These are phyloP conservation scores for Eulithis testata DNA, from an alignment of 2,888 invertebrate species.

Conservation along the genomic window DNA sequence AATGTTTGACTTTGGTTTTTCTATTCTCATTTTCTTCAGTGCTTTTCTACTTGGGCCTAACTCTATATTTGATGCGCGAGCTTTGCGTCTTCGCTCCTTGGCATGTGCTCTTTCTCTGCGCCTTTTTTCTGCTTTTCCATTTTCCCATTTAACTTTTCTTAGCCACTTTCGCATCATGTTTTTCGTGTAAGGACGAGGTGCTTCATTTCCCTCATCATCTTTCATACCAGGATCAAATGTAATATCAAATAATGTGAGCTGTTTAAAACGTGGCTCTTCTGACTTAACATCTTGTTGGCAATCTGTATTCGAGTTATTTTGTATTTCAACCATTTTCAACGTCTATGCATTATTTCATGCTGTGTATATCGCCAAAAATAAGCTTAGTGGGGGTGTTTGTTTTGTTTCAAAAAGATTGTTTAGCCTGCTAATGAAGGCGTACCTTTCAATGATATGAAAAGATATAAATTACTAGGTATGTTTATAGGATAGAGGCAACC, in stretches of 20 bases:
- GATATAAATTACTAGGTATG: no score
- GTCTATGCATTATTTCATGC: neutral
- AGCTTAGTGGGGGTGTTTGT: no score
- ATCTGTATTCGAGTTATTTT: slow-evolving; percentile 34
- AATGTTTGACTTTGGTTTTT: slow-evolving; percentile 87
- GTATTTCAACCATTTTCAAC: slow-evolving; percentile 42
- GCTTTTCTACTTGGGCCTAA: slow-evolving; percentile 92
- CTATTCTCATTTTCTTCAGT: slow-evolving; percentile 89
- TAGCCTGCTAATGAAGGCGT: no score
- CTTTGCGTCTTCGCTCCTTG: slow-evolving; percentile 88
- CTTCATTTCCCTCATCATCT: slow-evolving; percentile 72
- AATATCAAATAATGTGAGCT: slow-evolving; percentile 72
- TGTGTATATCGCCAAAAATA: no score
- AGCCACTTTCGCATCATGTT: slow-evolving; percentile 87
- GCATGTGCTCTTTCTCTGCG: slow-evolving; percentile 88
- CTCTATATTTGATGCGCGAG: slow-evolving; percentile 88
- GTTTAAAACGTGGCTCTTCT: slow-evolving; percentile 53
- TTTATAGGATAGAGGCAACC: no score
- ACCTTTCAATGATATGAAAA: no score
- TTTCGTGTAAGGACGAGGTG: slow-evolving; percentile 83
- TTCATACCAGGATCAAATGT: slow-evolving; percentile 76
- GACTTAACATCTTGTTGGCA: slow-evolving; percentile 26
- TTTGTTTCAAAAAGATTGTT: no score
- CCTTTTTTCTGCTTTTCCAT: slow-evolving; percentile 88
- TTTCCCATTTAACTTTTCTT: slow-evolving; percentile 90